phyloP scores from a whole-genome alignment of 2,888 invertebrate species.

The Villa cingulata region DNA sequence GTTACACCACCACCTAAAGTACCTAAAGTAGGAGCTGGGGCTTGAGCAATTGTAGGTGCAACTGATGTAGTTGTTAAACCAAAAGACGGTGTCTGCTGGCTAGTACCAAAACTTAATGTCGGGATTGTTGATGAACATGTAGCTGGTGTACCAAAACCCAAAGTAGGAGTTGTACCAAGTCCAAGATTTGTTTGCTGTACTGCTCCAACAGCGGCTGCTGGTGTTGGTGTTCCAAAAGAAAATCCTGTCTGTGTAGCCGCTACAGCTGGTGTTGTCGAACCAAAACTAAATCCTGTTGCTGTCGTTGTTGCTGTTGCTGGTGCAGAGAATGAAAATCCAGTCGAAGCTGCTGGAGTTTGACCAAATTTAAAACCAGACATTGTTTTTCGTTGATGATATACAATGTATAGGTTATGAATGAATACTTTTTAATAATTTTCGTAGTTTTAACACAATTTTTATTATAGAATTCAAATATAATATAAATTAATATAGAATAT shows the following conservation, averaged over 20 bases:
- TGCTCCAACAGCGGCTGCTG: conserved; percentile 16
- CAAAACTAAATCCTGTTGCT: conserved; percentile 4
- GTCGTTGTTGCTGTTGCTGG: not conserved
- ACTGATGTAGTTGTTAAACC: not conserved
- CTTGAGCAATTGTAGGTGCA: not conserved
- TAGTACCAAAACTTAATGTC: conserved; percentile 17
- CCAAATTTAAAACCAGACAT: not conserved
- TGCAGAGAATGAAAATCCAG: conserved; percentile 4
- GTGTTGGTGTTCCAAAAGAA: conserved; percentile 20
- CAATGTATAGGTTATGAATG: no score
- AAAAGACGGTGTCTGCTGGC: not conserved
- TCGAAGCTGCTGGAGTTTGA: not conserved
- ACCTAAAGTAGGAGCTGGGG: not conserved
- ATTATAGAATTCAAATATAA: no score
- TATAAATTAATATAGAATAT: no score
- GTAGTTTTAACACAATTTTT: no score
- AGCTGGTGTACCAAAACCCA: conserved; percentile 14
- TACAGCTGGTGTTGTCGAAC: not conserved
- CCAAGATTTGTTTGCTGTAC: conserved; percentile 3
- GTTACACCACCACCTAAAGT: not conserved
- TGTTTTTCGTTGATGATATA: not conserved
- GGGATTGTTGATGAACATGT: conserved; percentile 4
- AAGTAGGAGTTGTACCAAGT: not conserved
- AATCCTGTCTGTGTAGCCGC: conserved; percentile 12
- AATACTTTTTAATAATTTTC: no score